Conservation (phyloP, 2,888 invertebrate genomes). For the Melanotus villosus region DNA sequence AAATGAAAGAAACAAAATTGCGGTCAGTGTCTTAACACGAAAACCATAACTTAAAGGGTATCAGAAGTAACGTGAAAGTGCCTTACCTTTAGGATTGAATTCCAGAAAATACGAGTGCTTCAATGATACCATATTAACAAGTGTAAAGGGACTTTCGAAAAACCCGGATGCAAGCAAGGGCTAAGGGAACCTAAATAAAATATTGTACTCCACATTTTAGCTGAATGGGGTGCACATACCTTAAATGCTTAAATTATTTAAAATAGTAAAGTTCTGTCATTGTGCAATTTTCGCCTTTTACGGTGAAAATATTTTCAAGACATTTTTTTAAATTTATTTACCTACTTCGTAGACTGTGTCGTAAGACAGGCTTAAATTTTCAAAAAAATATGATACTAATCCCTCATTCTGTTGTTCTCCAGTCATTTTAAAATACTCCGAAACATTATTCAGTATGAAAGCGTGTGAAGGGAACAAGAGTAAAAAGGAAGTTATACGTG, state of each 20-base stretch:
- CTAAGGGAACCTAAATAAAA: conserved; percentile 7
- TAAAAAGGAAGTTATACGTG: too few relatives aligned
- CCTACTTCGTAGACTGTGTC: too few relatives aligned
- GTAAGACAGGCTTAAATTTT: too few relatives aligned
- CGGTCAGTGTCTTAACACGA: background rate
- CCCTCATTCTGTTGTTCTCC: background rate
- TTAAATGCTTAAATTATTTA: too few relatives aligned
- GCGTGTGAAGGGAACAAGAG: background rate
- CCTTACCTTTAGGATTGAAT: background rate
- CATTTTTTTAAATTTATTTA: too few relatives aligned
- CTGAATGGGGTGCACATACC: background rate
- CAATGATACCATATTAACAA: background rate
- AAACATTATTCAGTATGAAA: background rate
- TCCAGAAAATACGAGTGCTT: background rate
- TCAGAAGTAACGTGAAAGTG: background rate
- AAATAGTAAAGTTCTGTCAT: too few relatives aligned
- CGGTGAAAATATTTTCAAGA: too few relatives aligned
- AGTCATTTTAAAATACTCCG: background rate
- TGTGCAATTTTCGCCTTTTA: too few relatives aligned
- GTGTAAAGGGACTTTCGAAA: background rate
- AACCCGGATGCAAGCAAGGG: conserved; percentile 8
- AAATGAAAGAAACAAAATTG: background rate
- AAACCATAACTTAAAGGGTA: background rate
- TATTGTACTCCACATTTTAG: conserved; percentile 2
- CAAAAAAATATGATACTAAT: too few relatives aligned